Base-by-base conservation (phyloP, 2,888 invertebrate genomes). In the Reticulitermes lucifugus region DNA sequence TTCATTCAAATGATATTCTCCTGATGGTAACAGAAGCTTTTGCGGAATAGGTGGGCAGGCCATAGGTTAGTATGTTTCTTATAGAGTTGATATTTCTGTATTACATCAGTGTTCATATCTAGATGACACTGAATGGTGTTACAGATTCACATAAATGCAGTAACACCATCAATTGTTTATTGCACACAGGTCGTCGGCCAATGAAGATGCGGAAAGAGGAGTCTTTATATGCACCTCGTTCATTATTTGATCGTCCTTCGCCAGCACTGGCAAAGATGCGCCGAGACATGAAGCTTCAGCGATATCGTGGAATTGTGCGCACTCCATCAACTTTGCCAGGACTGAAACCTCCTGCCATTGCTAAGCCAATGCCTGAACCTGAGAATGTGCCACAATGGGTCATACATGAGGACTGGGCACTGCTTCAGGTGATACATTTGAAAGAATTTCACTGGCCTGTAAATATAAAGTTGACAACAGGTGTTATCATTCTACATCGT, bases 361-460 rank as follows among this genome's bases (percentile, higher is more conserved):
- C 83, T 14, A 88, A 88, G 84, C 88, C 88, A 7, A 89, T 92
- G 4, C 89, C 91, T 0, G 94, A 95, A 87, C 94, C 93, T 12
- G 94, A 95, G 77, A 93, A 95, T 86, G 93, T 94, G 88, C 95
- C 96, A 86, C 98, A 98, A 88, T 99, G 98, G 98, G 93, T 96
- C 87, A 94, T 97, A 86, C 95, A 96, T 89, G 98, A 99, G 91
- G 98, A 99, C 91, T 96, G 96, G 92, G 95, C 96, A 46, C 93
- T 98, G 85, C 92, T 98, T 25, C 96, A 96, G 91, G 96, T 96
- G 88, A 85, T 65, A 46, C 2, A 35, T 35, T 35, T 35, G 4
- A 4, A 35, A 35, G 35, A 35, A 35, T 4, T 35, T 2, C 35
- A 35, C 35, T 35, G 35, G 35, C 35, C 35, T 35, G 35, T 35